Base-by-base conservation (phyloP, 64 coral and sea anemone species). In the Pocillopora verrucosa region DNA sequence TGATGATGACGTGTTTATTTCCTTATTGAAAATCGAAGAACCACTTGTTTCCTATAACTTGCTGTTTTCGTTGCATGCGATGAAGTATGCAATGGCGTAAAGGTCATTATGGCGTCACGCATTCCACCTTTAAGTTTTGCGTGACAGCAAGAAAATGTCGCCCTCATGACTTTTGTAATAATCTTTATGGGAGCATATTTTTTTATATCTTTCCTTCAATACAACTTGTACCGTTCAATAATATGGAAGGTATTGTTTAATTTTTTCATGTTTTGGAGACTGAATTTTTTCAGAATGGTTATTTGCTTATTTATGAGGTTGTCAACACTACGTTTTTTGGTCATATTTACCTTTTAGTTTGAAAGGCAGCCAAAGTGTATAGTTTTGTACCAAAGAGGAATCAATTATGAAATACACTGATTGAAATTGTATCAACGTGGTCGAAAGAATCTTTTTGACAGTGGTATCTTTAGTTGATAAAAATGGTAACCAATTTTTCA, bases 221-320 rank as follows among this genome's bases (percentile, higher is more conserved):
- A 51, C 41, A 51, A 51, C 41, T 3, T 51, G 41, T 51, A 51
- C 41, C 41, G 3, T 4, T 3, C 41, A 51, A 51, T 51, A 7
- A 4, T 51, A 51, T 7, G 41, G 41, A 51, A 51, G 41, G 7
- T 51, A 51, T 51, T 30, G 30, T 30, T 4, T 51, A 7, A 51
- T 7, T 51, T 51, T 51, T 51, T 51, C 41, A 7, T 51, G 3
- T 51, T 51, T 51, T 7, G 41, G 41, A 51, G 7, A 51, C 41
- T 51, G 41, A 51, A 51, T 51, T 51, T 51, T 17, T 17, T 13
- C 61, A 63, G 61, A 63, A 63, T 63, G 22, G 19, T 70, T 70
- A n/a, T 24, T 70, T 69, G 20, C 22, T 70, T 83, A 83, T 67
- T 83, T 83, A 65, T 83, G 80, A 83, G 36, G 30, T 64, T 70